Percentiles rank a stretch among this genome's conserved stretches.
phyloP scores from a whole-genome alignment of 2,797 vertebrate species.

The Phaenicophaeus curvirostris region DNA sequence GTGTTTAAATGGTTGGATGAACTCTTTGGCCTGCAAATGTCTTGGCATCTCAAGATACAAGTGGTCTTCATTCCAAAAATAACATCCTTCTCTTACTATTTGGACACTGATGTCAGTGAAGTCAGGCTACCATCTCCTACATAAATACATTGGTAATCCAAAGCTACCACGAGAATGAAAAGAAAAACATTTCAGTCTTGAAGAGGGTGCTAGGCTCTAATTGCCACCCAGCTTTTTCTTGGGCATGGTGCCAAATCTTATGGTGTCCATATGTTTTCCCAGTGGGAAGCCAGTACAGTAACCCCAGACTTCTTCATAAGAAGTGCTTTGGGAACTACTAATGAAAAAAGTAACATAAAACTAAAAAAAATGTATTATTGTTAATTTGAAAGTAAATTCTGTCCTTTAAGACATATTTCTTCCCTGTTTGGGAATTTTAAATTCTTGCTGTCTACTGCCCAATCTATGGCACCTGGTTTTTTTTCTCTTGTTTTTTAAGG shows the following conservation, averaged over 20 bases:
- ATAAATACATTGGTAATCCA: neutral
- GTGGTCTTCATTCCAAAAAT: neutral
- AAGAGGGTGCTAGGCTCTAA: neutral
- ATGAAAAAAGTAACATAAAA: neutral
- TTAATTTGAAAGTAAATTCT: neutral
- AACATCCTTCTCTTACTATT: neutral
- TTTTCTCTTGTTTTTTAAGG: neutral
- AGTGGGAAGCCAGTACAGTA: neutral
- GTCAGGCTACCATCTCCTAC: neutral
- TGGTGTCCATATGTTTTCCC: constrained; percentile 6
- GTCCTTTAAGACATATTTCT: neutral
- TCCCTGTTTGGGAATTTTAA: neutral
- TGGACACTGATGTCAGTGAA: neutral
- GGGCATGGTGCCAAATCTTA: neutral
- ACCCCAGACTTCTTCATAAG: neutral
- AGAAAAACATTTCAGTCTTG: neutral
- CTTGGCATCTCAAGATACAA: neutral
- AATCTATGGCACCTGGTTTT: neutral
- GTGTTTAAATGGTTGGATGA: neutral
- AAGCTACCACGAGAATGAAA: neutral
- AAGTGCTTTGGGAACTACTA: neutral
- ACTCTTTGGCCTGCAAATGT: neutral
- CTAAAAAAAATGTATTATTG: neutral
- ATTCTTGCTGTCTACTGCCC: neutral
- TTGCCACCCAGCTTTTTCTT: constrained; percentile 7